Evolutionary conservation across 1,140 invertebrate species (phyloP), one percentile per base, ranked within the genome.

Genomic region (Lucilia sericata): DNA sequence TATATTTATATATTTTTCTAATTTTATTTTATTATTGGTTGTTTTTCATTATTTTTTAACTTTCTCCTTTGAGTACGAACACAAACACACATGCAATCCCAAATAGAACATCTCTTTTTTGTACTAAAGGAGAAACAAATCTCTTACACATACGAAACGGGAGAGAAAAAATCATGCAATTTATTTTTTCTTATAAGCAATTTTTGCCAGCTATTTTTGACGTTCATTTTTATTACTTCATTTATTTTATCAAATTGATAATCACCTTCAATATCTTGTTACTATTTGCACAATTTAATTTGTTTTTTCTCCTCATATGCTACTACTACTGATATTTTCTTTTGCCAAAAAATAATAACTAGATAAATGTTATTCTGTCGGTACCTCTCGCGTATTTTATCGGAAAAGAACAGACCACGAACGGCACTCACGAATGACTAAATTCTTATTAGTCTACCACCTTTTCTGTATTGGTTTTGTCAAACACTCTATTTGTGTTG

Each of bases 1-100:
- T 55, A n/a, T 13, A 55, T 17, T 55, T 55, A 12, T 55, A 42
- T n/a, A 3, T 55, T 55, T 55, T 55, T 7, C 12, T 55, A 55
- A 17, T 14, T 55, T 55, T n/a, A 55, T 55, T 51, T 55, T 55
- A 13, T n/a, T 55, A 25, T 75, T 75, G 14, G 34, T 76, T 10
- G 42, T 82, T 55, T 70, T 82, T 82, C 21, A 0, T 82, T 82
- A 25, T 60, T 82, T 80, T 19, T 13, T 82, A 34, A 82, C 36
- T 49, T 82, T 55, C 30, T 42, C 36, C 36, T 78, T 78, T 42
- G 36, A 51, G 55, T 76, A 42, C 47, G 25, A 84, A 81, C 14
- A 60, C 34, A 34, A 7, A 14, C 42, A n/a, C 8, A 76, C 25
- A 36, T 36, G 25, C 65, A 70, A 21, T 25, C 55, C 25, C 12